Conservation (phyloP, 1,140 invertebrate genomes). For the Ostrea edulis region DNA sequence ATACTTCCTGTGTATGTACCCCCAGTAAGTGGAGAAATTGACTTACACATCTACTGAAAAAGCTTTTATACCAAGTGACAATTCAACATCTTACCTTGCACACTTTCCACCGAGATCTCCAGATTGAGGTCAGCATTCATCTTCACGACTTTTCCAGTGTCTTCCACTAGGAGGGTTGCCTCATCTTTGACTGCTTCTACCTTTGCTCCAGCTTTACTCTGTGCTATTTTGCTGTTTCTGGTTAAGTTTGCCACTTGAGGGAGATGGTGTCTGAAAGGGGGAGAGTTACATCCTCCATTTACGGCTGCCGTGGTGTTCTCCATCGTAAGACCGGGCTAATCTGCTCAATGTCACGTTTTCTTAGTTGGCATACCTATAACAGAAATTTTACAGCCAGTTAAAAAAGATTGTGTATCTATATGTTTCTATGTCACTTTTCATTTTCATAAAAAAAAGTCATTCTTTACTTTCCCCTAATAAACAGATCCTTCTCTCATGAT, state of each 20-base stretch:
- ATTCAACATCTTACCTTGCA: not conserved
- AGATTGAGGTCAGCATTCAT: conserved; percentile 61
- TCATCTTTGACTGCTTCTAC: conserved; percentile 48
- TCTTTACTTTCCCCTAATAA: too few species aligned
- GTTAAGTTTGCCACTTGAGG: conserved; percentile 72
- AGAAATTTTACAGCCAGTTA: not conserved
- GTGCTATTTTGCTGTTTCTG: conserved; percentile 70
- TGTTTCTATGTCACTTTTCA: too few species aligned
- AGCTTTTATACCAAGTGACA: not conserved
- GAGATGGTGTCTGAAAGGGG: conserved; percentile 67
- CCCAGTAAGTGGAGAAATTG: too few species aligned
- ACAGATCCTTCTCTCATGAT: too few species aligned
- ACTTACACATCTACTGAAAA: not conserved
- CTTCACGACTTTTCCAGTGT: conserved; percentile 68
- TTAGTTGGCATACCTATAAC: not conserved
- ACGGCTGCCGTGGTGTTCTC: not conserved
- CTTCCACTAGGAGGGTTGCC: conserved; percentile 68
- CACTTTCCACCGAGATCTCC: conserved; percentile 44
- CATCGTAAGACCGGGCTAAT: conserved; percentile 1
- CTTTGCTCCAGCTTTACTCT: conserved; percentile 72
- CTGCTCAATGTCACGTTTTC: not conserved
- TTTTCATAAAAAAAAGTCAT: too few species aligned
- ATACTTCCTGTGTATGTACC: too few species aligned
- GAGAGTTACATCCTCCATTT: conserved; percentile 39
- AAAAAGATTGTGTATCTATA: too few species aligned